phyloP scores from a whole-genome alignment of 2,113 vertebrate species.

The Anarrhichthys ocellatus region DNA sequence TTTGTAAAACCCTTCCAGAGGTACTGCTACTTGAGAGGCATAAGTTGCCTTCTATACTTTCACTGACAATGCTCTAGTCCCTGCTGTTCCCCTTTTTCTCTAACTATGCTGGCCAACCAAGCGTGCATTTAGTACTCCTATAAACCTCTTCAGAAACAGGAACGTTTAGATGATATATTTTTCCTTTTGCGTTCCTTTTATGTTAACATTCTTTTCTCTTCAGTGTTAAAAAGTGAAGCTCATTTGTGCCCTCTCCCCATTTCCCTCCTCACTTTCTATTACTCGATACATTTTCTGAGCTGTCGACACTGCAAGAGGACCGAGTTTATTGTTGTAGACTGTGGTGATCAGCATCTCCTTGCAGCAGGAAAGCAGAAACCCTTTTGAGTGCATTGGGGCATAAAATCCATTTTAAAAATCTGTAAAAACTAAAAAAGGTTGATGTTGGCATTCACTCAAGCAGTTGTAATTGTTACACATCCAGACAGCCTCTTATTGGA shows the following conservation, averaged over 20 bases:
- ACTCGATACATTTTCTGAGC: constrained; percentile 7
- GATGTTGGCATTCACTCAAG: neutral
- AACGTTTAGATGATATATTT: neutral
- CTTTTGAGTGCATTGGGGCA: neutral
- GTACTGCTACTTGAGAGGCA: neutral
- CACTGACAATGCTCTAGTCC: neutral
- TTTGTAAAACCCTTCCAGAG: neutral
- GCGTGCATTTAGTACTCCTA: neutral
- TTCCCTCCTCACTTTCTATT: neutral
- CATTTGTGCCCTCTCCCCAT: neutral
- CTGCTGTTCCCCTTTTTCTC: neutral
- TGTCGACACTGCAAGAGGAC: constrained; percentile 1
- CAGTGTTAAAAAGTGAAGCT: neutral
- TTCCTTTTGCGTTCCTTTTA: neutral
- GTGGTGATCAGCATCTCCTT: constrained; percentile 17
- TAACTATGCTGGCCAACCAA: neutral
- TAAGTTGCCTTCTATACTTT: neutral
- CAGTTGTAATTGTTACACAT: neutral
- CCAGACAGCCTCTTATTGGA: neutral
- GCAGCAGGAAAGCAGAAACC: neutral
- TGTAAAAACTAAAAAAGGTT: neutral
- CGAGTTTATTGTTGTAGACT: constrained; percentile 1
- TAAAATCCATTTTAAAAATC: constrained; percentile 1
- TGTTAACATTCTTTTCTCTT: neutral
- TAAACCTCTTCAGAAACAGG: neutral